A percentile compares a stretch with the other conserved stretches of the same genome.
These are phyloP conservation scores for Sciurus carolinensis DNA, from an alignment of 2,797 vertebrate species.

Conservation along the genomic window DNA sequence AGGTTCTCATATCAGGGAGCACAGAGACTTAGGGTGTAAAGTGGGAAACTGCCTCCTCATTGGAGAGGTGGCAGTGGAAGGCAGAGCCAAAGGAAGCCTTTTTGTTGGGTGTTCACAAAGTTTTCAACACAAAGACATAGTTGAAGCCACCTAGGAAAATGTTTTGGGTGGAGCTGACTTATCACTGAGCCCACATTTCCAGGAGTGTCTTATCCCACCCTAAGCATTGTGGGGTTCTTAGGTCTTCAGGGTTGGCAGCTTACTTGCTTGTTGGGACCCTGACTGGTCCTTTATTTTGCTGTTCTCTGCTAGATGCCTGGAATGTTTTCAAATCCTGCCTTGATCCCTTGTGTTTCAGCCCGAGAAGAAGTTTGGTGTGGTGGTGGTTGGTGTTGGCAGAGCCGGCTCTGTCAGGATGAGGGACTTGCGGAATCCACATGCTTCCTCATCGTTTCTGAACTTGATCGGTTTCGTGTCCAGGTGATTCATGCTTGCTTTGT, in stretches of 20 bases:
- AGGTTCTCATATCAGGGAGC: background rate
- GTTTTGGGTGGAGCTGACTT: background rate
- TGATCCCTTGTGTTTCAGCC: constrained; percentile 75
- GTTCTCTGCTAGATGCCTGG: background rate
- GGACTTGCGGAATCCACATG: constrained; percentile 91
- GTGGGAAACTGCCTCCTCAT: background rate
- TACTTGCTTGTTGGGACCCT: background rate
- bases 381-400: constrained; percentile 95
- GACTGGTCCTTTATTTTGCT: background rate
- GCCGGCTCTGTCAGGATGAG: constrained; percentile 94
- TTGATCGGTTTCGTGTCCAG: constrained; percentile 95
- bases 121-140: background rate
- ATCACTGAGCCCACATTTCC: background rate
- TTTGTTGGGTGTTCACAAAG: background rate
- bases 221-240: accelerated
- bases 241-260: background rate
- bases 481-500: constrained; percentile 85
- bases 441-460: constrained; percentile 91
- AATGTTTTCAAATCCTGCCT: background rate
- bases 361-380: constrained; percentile 93
- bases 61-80: background rate
- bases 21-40: background rate
- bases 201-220: background rate
- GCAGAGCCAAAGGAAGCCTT: background rate
- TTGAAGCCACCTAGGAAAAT: background rate